A percentile compares a stretch with the other conserved stretches of the same genome.
Evolutionary conservation across 2,888 invertebrate genomes (phyloP).

Genomic region (Sylvicola cinctus): DNA sequence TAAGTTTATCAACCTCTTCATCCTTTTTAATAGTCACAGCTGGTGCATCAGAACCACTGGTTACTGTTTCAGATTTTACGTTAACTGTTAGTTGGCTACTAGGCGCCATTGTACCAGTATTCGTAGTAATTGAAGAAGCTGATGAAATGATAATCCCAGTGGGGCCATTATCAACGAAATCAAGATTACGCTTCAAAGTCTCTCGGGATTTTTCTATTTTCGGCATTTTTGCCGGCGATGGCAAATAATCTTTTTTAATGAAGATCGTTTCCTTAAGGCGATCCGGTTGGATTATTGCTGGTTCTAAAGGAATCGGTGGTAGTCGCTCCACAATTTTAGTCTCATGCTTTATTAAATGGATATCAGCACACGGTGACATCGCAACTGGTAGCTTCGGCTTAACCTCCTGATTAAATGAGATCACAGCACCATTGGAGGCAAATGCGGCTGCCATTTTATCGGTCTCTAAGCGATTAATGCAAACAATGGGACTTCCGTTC

Average conservation of each 20-base stretch:
- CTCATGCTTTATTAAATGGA: too few species aligned
- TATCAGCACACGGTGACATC: too few species aligned
- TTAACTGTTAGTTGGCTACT: too few species aligned
- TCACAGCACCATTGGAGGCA: not conserved
- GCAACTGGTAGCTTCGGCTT: too few species aligned
- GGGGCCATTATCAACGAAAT: constrained; percentile 11
- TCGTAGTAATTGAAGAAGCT: not conserved
- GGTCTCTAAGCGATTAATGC: too few species aligned
- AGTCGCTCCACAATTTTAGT: too few species aligned
- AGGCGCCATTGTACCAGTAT: not conserved
- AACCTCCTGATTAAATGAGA: not conserved
- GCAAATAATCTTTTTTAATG: constrained; percentile 9
- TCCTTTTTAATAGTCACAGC: not conserved
- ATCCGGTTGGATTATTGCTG: too few species aligned
- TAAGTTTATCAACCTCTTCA: not conserved
- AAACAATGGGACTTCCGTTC: too few species aligned
- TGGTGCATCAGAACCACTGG: too few species aligned
- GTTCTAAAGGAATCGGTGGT: too few species aligned
- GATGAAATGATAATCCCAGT: not conserved
- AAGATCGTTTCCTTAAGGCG: constrained; percentile 6
- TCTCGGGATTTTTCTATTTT: constrained; percentile 16
- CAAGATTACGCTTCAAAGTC: constrained; percentile 19
- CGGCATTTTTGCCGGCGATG: constrained; percentile 7
- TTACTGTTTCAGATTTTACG: too few species aligned
- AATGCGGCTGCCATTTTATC: too few species aligned